Percentiles rank a stretch among this genome's conserved stretches.
These are phyloP conservation scores for Coptodon bakossiorum DNA, from an alignment of 2,113 vertebrate genomes.

Conservation along the genomic window DNA sequence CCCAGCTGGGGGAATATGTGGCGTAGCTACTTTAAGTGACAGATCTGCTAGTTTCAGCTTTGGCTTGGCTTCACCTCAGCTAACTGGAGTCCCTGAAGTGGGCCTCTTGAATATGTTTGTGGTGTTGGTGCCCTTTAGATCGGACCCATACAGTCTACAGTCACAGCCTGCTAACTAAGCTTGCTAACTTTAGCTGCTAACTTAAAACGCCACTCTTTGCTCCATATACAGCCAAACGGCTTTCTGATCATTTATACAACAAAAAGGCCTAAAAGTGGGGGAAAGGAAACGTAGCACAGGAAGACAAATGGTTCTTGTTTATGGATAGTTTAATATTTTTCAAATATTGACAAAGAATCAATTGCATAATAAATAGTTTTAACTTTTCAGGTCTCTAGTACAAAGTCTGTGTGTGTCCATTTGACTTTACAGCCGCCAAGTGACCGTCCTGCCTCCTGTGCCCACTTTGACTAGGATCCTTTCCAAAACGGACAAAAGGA, in stretches of 20 bases:
- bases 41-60: not conserved
- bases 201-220: not conserved
- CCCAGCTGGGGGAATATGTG: not conserved
- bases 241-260: not conserved
- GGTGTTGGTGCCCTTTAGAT: not conserved
- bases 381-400: not conserved
- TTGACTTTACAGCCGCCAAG: fast-evolving
- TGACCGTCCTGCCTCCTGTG: fast-evolving
- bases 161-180: not conserved
- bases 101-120: fast-evolving
- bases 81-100: not conserved
- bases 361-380: not conserved
- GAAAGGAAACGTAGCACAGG: not conserved
- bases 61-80: not conserved
- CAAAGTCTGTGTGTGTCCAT: not conserved
- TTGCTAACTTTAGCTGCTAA: not conserved
- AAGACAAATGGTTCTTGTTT: fast-evolving
- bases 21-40: not conserved
- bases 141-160: not conserved
- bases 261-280: not conserved
- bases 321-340: not conserved
- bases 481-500: fast-evolving
- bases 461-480: not conserved
- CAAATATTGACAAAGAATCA: not conserved
- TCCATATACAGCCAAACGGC: fast-evolving